Evolutionary conservation across 2,888 invertebrate species (phyloP), one percentile per base, ranked within the genome.

Genomic region (Cheilosia impressa): DNA sequence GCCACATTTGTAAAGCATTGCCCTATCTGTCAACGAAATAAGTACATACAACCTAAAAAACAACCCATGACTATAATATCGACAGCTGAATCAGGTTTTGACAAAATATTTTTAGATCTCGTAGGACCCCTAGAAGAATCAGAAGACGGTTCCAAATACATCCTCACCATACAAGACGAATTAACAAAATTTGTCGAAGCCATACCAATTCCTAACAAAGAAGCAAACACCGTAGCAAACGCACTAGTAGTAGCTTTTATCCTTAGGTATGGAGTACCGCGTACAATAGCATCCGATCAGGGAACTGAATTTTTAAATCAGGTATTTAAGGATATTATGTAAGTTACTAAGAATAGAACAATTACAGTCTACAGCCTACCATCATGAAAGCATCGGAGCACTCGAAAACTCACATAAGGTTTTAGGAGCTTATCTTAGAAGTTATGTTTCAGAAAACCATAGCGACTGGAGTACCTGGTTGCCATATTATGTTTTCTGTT

Each of bases 381-480:
- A 43, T 4, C 43, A 68, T 4, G 45, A 57, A 34, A 53, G 41
- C n/a, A 66, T 66, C 34, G 66, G 66, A 66, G 52, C 53, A 9
- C 38, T 66, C 4, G 66, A 68, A 45, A 68, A 68, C 4, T 55
- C 68, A 0, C 58, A 58, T 45, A 71, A 71, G 2, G 71, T 60
- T 17, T 27, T 27, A 6, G 27, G 27, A 27, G 27, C 27, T 5
- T 27, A 27, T 27, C 27, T 27, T 5, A 27, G 71, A 24, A 71
- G 38, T 22, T 71, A 71, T 2, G 60, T 71, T 1, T 68, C 43
- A 7, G 66, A 55, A 19, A 65, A 68, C 31, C 55, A 68, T 43
- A 31, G 15, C 0, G 52, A 52, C 4, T 52, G 52, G 52, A 22
- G 6, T 15, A 19, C 17, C 17, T 50, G 50, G 50, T 9, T 50